Evolutionary conservation across 1,140 invertebrate genomes (phyloP).

Genomic region (Caenorhabditis brenneri): DNA sequence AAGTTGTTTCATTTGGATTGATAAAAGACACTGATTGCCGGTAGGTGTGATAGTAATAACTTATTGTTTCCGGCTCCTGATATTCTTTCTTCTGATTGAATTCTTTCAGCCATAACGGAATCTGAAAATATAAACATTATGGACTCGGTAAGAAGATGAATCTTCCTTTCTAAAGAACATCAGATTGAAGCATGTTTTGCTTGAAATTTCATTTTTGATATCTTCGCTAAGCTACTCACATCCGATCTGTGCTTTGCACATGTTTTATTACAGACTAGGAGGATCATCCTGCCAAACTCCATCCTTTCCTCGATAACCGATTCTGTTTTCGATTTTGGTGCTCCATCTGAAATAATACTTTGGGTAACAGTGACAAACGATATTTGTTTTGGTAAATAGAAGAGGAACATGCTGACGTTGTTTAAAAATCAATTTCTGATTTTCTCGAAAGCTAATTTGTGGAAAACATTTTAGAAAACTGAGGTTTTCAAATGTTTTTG

Average conservation of each 20-base stretch:
- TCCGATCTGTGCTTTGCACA: slow-evolving; percentile 21
- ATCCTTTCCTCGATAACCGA: slow-evolving; percentile 13
- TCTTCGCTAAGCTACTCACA: not conserved
- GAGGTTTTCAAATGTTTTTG: too few relatives aligned
- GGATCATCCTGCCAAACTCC: slow-evolving; percentile 27
- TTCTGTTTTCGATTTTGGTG: slow-evolving; percentile 16
- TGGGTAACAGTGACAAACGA: not conserved
- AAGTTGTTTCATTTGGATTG: not conserved
- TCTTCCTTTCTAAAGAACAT: not conserved
- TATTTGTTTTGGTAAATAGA: too few relatives aligned
- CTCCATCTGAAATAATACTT: not conserved
- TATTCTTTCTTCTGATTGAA: slow-evolving; percentile 22
- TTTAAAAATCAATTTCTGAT: too few relatives aligned
- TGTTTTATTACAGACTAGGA: slow-evolving; percentile 14
- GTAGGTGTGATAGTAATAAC: slow-evolving; percentile 14
- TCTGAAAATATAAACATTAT: not conserved
- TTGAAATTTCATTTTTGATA: not conserved
- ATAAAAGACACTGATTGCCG: slow-evolving; percentile 7
- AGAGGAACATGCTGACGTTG: too few relatives aligned
- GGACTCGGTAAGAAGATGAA: not conserved
- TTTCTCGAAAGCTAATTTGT: too few relatives aligned
- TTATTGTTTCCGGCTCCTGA: slow-evolving; percentile 3
- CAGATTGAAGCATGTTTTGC: not conserved
- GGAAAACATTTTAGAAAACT: too few relatives aligned
- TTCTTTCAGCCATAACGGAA: not conserved